A percentile compares a stretch with the other conserved stretches of the same genome.
Conservation (phyloP, 2,888 invertebrate genomes). For the Drosophila histrio region DNA sequence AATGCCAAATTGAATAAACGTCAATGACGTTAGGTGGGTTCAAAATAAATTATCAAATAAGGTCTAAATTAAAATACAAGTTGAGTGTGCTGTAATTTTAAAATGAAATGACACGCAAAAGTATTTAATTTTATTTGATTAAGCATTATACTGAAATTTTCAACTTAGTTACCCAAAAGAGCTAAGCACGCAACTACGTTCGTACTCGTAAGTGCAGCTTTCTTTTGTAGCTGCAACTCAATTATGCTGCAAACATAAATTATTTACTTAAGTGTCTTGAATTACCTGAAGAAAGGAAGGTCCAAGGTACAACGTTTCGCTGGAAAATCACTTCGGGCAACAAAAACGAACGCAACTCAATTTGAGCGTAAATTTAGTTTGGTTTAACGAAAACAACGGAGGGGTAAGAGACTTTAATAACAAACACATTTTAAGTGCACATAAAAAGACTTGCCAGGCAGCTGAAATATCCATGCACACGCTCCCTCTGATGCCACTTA, state of each 20-base stretch:
- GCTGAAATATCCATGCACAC: conserved; percentile 41
- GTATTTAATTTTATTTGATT: neutral
- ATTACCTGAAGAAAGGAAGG: conserved; percentile 53
- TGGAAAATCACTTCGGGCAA: conserved; percentile 49
- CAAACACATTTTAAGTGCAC: conserved; percentile 75
- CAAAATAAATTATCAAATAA: conserved; percentile 14
- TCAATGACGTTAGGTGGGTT: neutral
- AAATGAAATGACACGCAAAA: neutral
- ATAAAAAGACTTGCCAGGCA: conserved; percentile 63
- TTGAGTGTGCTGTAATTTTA: neutral
- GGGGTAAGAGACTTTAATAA: conserved; percentile 61
- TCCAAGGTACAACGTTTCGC: conserved; percentile 22
- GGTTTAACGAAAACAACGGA: conserved; percentile 52
- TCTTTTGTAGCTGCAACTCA: conserved; percentile 47
- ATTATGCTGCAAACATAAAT: conserved; percentile 65
- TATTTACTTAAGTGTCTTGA: conserved; percentile 63
- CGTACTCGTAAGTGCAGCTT: conserved; percentile 24
- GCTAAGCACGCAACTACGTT: neutral
- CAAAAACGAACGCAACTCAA: conserved; percentile 66
- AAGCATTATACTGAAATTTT: too few species aligned
- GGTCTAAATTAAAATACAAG: neutral
- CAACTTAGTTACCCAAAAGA: too few species aligned
- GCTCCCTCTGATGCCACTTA: neutral
- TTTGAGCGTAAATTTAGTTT: conserved; percentile 69
- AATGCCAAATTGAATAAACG: conserved; percentile 26